phyloP scores from a whole-genome alignment of 2,888 invertebrate species.

The Kuschelorhynchus macadamiae region DNA sequence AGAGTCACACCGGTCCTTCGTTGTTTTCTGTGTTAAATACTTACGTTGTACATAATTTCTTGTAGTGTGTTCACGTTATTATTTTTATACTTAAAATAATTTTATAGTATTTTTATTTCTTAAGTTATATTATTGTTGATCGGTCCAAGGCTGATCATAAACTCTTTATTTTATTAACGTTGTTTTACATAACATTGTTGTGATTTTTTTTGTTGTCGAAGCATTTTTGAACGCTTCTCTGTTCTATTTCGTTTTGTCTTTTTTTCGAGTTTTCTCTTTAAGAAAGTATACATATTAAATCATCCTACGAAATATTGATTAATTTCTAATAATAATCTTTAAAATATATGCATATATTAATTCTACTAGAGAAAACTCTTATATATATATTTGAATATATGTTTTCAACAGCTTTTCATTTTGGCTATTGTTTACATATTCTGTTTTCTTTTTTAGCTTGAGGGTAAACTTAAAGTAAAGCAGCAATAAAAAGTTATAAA shows the following conservation, averaged over 20 bases:
- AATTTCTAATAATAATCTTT: no score
- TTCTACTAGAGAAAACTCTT: slow-evolving; percentile 4
- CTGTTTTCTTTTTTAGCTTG: slow-evolving; percentile 40
- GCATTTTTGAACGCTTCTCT: slow-evolving; percentile 51
- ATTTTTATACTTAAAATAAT: slow-evolving; percentile 63
- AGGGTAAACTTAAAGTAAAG: slow-evolving; percentile 31
- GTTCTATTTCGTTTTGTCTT: no score
- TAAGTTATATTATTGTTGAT: slow-evolving; percentile 60
- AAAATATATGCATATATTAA: background rate
- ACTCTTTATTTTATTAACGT: slow-evolving; percentile 58
- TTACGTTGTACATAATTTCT: slow-evolving; percentile 65
- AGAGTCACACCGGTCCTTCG: background rate
- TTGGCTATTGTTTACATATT: slow-evolving; percentile 25
- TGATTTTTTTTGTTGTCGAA: slow-evolving; percentile 63
- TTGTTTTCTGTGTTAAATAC: slow-evolving; percentile 50
- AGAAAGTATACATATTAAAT: no score
- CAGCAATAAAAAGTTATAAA: slow-evolving; percentile 41
- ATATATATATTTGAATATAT: slow-evolving; percentile 53
- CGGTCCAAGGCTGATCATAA: slow-evolving; percentile 61
- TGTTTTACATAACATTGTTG: slow-evolving; percentile 65
- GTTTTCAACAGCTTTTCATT: slow-evolving; percentile 30
- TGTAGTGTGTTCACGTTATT: slow-evolving; percentile 65
- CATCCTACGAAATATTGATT: no score
- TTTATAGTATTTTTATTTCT: slow-evolving; percentile 56
- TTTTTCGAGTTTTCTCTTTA: slow-evolving; percentile 1